Evolutionary conservation across 2,888 invertebrate genomes (phyloP).

Genomic region (Synergus japonicus): DNA sequence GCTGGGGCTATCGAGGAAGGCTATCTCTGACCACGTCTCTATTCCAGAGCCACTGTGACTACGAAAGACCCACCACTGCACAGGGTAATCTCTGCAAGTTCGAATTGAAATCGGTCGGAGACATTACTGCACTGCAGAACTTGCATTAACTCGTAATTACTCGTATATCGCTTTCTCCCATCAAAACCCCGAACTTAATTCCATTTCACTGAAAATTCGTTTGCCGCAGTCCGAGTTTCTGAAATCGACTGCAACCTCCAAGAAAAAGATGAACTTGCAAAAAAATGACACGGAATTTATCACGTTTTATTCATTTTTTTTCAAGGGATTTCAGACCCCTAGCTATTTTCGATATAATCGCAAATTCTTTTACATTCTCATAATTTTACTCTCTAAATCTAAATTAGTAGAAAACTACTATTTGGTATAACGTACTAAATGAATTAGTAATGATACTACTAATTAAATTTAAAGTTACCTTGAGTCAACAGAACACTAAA

Average conservation of each 20-base stretch:
- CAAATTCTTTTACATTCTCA: too few relatives aligned
- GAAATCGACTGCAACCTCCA: background rate
- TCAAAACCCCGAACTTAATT: slow-evolving; percentile 43
- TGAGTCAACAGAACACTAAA: too few relatives aligned
- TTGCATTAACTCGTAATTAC: slow-evolving; percentile 56
- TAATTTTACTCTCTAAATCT: too few relatives aligned
- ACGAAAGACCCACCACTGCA: slow-evolving; percentile 9
- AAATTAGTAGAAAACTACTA: too few relatives aligned
- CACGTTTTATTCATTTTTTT: too few relatives aligned
- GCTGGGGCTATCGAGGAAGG: slow-evolving; percentile 42
- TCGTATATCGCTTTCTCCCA: slow-evolving; percentile 47
- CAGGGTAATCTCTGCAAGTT: slow-evolving; percentile 54
- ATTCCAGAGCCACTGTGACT: slow-evolving; percentile 48
- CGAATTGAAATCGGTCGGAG: slow-evolving; percentile 59
- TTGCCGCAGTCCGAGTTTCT: background rate
- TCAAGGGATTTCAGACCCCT: too few relatives aligned
- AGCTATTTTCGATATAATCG: too few relatives aligned
- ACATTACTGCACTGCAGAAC: slow-evolving; percentile 42
- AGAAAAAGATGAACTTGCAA: background rate
- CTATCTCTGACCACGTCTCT: slow-evolving; percentile 58
- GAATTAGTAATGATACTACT: too few relatives aligned
- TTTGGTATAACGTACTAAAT: too few relatives aligned
- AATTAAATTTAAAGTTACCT: too few relatives aligned
- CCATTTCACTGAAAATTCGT: slow-evolving; percentile 30
- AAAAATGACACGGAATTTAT: too few relatives aligned